These are phyloP conservation scores for Antechinus flavipes DNA, from an alignment of 2,113 vertebrate species.

Conservation along the genomic window DNA sequence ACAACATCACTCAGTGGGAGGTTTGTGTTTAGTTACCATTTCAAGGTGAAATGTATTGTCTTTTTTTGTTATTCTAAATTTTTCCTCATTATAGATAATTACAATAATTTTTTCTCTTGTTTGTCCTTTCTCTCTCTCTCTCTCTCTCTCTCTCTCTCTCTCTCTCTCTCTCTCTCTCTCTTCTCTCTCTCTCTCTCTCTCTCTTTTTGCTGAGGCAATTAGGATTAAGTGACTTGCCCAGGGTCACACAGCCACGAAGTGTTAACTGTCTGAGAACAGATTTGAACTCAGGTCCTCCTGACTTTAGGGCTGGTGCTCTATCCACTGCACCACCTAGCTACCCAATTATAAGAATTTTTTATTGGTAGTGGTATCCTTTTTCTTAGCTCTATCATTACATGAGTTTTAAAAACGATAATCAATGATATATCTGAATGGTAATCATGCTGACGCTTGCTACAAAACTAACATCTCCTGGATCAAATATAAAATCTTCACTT, in stretches of 20 bases:
- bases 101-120: not conserved
- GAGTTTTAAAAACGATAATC: conserved; percentile 47
- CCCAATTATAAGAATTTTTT: conserved; percentile 19
- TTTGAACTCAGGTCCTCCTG: no score
- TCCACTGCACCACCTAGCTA: no score
- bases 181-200: no score
- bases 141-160: no score
- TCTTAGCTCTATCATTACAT: conserved; percentile 15
- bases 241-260: no score
- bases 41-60: conserved; percentile 24
- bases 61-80: conserved; percentile 10
- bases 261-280: no score
- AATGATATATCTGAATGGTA: conserved; percentile 30
- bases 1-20: conserved; percentile 91
- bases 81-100: conserved; percentile 36
- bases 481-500: not conserved
- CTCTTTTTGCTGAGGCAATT: no score
- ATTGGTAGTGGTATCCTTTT: conserved; percentile 34
- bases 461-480: not conserved
- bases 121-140: no score
- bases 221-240: no score
- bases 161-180: no score
- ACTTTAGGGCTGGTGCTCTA: no score
- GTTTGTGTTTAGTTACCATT: conserved; percentile 81
- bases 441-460: not conserved